phyloP scores from a whole-genome alignment of 2,797 vertebrate genomes.

The Lagocephalus sceleratus region DNA sequence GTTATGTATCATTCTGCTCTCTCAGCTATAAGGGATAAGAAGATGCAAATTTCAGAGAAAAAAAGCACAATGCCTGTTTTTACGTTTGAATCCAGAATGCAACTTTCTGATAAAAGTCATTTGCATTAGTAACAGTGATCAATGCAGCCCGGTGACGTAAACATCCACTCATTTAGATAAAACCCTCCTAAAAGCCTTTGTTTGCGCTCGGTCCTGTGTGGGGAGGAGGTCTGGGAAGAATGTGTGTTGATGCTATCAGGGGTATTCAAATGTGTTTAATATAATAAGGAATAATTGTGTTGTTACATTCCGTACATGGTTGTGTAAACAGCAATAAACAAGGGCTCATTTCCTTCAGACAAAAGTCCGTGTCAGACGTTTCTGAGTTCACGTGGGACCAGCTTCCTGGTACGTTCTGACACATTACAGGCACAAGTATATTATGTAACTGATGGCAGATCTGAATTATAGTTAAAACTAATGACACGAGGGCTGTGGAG shows the following conservation, averaged over 20 bases:
- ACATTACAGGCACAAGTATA: constrained; percentile 29
- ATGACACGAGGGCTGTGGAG: constrained; percentile 4
- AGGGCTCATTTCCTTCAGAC: constrained; percentile 66
- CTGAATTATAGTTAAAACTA: constrained; percentile 21
- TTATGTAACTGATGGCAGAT: constrained; percentile 35
- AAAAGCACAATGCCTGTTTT: constrained; percentile 1
- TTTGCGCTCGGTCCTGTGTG: constrained; percentile 38
- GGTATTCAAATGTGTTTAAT: constrained; percentile 73
- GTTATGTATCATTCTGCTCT: too few species aligned
- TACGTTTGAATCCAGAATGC: background rate
- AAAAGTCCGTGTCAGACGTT: constrained; percentile 48
- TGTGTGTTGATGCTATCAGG: constrained; percentile 67
- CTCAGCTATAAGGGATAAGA: too few species aligned
- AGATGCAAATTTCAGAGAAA: too few species aligned
- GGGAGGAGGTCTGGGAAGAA: constrained; percentile 38
- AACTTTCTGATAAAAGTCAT: constrained; percentile 2
- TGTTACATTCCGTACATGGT: constrained; percentile 74
- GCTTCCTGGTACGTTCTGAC: constrained; percentile 29
- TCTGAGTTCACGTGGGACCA: constrained; percentile 31
- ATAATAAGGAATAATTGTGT: constrained; percentile 80
- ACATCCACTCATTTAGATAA: constrained; percentile 38
- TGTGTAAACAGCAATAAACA: constrained; percentile 73
- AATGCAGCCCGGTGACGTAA: background rate
- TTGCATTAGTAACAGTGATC: background rate
- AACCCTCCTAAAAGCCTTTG: constrained; percentile 59